Evolutionary conservation across 1,140 invertebrate genomes (phyloP).

Genomic region (Bicyclus anynana): DNA sequence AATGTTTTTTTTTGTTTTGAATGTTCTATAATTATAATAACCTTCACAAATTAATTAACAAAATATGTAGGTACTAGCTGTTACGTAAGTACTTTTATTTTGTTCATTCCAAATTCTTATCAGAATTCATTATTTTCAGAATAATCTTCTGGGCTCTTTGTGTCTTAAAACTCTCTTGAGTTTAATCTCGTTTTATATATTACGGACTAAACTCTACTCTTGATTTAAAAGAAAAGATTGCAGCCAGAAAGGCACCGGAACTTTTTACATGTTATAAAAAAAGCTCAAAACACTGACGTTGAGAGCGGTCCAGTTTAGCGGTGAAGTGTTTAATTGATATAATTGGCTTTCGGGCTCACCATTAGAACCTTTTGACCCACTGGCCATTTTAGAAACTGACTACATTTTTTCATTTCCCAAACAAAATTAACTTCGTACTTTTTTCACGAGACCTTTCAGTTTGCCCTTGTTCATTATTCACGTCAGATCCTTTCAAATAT

Average conservation of each 20-base stretch:
- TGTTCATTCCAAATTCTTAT: too few species aligned
- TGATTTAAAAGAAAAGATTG: too few species aligned
- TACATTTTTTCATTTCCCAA: constrained; percentile 46
- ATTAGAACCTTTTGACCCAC: constrained; percentile 48
- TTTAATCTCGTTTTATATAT: too few species aligned
- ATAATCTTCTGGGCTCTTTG: too few species aligned
- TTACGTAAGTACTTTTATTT: too few species aligned
- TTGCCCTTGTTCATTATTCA: constrained; percentile 56
- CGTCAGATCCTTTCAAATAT: constrained; percentile 46
- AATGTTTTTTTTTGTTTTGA: too few species aligned
- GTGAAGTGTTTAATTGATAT: constrained; percentile 67
- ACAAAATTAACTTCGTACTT: constrained; percentile 54
- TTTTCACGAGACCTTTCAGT: constrained; percentile 50
- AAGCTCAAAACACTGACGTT: constrained; percentile 16
- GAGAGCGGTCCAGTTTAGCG: constrained; percentile 23
- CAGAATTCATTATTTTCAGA: too few species aligned
- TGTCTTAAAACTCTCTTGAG: too few species aligned
- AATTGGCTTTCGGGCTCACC: constrained; percentile 60
- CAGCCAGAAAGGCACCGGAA: neutral
- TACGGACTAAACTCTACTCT: too few species aligned
- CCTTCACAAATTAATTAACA: too few species aligned
- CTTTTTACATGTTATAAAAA: neutral
- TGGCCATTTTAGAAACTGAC: constrained; percentile 46
- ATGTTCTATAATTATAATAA: too few species aligned
- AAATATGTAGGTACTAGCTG: too few species aligned